Conservation (phyloP, 2,888 invertebrate species). For the Scaeva pyrastri region DNA sequence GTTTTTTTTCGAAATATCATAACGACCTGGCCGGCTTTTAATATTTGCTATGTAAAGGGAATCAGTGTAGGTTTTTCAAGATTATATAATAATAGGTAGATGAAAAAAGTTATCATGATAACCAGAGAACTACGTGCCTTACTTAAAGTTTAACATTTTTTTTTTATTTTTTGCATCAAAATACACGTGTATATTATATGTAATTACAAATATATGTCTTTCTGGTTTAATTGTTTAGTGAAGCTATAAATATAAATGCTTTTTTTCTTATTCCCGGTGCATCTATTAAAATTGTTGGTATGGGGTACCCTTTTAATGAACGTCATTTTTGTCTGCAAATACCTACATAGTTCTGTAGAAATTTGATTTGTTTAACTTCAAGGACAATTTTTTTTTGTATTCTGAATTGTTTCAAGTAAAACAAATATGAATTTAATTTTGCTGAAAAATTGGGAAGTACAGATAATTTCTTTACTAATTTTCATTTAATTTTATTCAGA, state of each 20-base stretch:
- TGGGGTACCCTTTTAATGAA: conserved; percentile 7
- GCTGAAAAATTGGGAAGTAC: neutral
- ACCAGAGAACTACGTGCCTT: neutral
- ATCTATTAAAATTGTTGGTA: conserved; percentile 33
- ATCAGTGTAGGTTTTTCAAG: conserved; percentile 42
- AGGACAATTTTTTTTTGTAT: neutral
- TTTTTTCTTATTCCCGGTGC: conserved; percentile 23
- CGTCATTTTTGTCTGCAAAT: conserved; percentile 26
- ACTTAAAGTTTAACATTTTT: neutral
- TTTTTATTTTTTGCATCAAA: conserved; percentile 3
- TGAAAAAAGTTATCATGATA: conserved; percentile 3
- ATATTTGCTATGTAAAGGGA: conserved; percentile 10
- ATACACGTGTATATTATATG: conserved; percentile 41
- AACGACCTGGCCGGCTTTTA: conserved; percentile 53
- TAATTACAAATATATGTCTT: conserved; percentile 10
- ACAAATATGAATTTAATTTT: neutral
- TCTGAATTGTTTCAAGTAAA: neutral
- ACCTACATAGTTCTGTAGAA: neutral
- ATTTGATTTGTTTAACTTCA: conserved; percentile 1
- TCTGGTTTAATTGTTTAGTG: conserved; percentile 20
- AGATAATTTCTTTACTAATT: too few relatives aligned
- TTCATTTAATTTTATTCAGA: conserved; percentile 19
- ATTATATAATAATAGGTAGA: conserved; percentile 58
- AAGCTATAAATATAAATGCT: neutral
- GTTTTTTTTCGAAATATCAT: conserved; percentile 35